Evolutionary conservation across 2,888 invertebrate genomes (phyloP).

Genomic region (Drosophila pegasa): DNA sequence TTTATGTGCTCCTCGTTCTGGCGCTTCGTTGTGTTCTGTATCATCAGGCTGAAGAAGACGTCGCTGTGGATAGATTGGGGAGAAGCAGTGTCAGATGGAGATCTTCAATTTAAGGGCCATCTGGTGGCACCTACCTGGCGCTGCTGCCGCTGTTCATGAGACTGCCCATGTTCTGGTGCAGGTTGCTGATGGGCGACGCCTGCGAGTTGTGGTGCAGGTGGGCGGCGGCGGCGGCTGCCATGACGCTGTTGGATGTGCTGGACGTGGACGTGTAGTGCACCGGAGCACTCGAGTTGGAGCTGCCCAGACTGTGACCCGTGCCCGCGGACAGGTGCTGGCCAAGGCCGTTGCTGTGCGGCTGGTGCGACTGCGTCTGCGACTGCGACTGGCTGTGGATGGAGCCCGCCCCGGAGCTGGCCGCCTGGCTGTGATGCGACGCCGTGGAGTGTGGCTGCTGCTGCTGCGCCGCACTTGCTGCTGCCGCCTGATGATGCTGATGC

Average conservation of each 20-base stretch:
- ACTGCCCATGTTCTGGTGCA: conserved; percentile 85
- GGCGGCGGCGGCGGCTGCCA: conserved; percentile 82
- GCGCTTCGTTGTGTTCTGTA: conserved; percentile 85
- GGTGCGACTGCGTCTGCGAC: conserved; percentile 59
- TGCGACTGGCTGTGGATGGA: conserved; percentile 59
- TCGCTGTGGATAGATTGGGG: conserved; percentile 67
- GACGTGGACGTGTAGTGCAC: conserved; percentile 70
- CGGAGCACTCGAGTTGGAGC: conserved; percentile 58
- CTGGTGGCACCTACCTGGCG: conserved; percentile 79
- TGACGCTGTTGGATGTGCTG: conserved; percentile 74
- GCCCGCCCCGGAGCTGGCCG: conserved; percentile 45
- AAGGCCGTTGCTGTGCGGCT: conserved; percentile 70
- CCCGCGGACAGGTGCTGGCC: conserved; percentile 53
- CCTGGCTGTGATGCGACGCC: conserved; percentile 60
- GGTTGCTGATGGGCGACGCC: conserved; percentile 84
- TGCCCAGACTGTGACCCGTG: conserved; percentile 48
- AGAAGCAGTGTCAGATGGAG: background rate
- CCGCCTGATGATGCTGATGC: conserved; percentile 66
- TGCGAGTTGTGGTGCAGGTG: conserved; percentile 83
- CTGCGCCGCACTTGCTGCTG: conserved; percentile 51
- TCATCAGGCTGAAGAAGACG: conserved; percentile 85
- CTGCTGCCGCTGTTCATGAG: conserved; percentile 85
- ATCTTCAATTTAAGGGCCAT: too few species aligned
- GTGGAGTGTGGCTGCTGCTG: conserved; percentile 54
- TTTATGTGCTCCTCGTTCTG: conserved; percentile 95